Conservation (phyloP, 1,140 invertebrate species). For the Drosophila setifemur region DNA sequence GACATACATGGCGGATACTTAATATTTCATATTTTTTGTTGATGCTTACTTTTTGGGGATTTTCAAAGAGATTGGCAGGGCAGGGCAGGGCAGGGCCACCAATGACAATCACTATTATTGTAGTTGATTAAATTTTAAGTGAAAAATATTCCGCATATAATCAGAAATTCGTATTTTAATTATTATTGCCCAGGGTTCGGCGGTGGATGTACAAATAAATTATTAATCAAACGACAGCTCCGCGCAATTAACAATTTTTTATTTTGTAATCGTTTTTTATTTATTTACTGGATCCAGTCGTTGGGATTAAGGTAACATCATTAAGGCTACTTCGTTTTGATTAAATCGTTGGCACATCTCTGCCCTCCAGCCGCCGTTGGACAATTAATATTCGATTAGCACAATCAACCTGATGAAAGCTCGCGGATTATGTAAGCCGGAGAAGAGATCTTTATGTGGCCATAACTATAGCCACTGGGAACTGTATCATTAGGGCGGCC, state of each 20-base stretch:
- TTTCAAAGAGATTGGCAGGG: slow-evolving; percentile 10
- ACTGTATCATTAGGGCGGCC: not conserved
- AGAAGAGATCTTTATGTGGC: not conserved
- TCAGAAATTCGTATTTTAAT: slow-evolving; percentile 13
- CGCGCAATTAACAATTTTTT: slow-evolving; percentile 17
- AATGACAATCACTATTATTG: slow-evolving; percentile 44
- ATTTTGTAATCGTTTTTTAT: not conserved
- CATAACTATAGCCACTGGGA: not conserved
- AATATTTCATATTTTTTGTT: not conserved
- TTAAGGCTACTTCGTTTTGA: not conserved
- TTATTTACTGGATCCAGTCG: not conserved
- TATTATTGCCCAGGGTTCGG: not conserved
- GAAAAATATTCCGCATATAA: slow-evolving; percentile 12
- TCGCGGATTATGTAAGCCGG: not conserved
- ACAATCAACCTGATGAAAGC: not conserved
- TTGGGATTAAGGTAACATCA: not conserved
- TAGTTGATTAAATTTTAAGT: slow-evolving; percentile 25
- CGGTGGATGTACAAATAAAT: not conserved
- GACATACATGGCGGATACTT: slow-evolving; percentile 4
- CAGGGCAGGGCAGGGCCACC: not conserved
- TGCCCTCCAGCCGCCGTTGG: not conserved
- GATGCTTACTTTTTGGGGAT: slow-evolving; percentile 16
- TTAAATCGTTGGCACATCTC: slow-evolving; percentile 6
- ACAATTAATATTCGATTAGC: slow-evolving; percentile 19
- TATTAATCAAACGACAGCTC: slow-evolving; percentile 9